Conservation (phyloP, 23 tunicate species). For the Oikopleura vanhoeffeni region DNA sequence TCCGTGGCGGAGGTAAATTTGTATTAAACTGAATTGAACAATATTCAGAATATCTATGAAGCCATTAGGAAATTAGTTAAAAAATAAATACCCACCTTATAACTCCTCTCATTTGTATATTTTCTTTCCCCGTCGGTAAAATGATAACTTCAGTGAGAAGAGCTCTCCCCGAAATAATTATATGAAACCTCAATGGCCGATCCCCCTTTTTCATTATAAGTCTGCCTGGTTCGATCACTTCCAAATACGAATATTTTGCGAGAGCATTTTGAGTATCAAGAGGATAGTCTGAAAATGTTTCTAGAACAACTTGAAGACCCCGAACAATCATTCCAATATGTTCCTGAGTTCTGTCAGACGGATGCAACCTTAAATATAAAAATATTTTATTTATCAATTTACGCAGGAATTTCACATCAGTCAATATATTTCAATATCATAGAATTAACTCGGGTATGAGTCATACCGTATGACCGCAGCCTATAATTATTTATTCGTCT, state of each 20-base stretch:
- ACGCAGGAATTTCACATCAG: too few species aligned
- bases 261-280: background rate
- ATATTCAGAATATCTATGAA: too few species aligned
- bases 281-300: constrained; percentile 2
- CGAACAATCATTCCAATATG: background rate
- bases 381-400: too few species aligned
- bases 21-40: too few species aligned
- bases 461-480: too few species aligned
- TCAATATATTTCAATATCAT: too few species aligned
- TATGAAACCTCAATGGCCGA: background rate
- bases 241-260: constrained; percentile 2
- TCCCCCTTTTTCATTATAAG: background rate
- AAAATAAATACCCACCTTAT: background rate
- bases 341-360: background rate
- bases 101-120: background rate
- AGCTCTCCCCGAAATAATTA: background rate
- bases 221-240: background rate
- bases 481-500: too few species aligned
- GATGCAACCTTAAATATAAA: background rate
- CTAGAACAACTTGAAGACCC: background rate
- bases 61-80: too few species aligned
- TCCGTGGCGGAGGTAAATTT: too few species aligned
- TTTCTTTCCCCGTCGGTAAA: background rate
- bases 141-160: background rate
- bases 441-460: too few species aligned